A percentile compares a stretch with the other conserved stretches of the same genome.
Evolutionary conservation across 2,113 vertebrate genomes (phyloP).

Genomic region (Promerops cafer): DNA sequence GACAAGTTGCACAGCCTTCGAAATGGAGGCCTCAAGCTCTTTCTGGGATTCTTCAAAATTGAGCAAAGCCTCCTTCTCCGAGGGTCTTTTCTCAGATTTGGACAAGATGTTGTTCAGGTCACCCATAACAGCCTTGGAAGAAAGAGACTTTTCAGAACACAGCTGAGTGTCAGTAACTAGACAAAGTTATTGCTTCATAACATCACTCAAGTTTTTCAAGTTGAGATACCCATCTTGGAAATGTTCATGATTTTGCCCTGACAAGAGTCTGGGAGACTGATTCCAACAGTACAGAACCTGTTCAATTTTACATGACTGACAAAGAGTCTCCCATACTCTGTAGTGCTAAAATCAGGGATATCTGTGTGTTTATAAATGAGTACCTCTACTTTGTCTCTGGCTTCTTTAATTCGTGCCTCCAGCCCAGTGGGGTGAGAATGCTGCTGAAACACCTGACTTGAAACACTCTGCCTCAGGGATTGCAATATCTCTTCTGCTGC

Average conservation of each 20-base stretch:
- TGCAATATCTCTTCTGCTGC: slow-evolving; percentile 82
- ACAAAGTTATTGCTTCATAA: background rate
- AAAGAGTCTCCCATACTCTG: background rate
- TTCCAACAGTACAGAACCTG: background rate
- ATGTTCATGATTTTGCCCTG: background rate
- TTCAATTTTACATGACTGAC: background rate
- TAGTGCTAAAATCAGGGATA: background rate
- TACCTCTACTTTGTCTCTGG: slow-evolving; percentile 82
- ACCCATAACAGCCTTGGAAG: slow-evolving; percentile 47
- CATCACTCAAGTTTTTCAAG: background rate
- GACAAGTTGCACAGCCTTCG: slow-evolving; percentile 57
- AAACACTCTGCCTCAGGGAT: slow-evolving; percentile 66
- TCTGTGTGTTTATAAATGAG: background rate
- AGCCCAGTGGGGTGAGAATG: slow-evolving; percentile 69
- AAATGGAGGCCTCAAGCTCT: slow-evolving; percentile 62
- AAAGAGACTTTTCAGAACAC: background rate
- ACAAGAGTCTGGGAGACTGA: background rate
- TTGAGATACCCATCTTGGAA: background rate
- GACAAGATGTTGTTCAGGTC: background rate
- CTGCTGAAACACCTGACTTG: slow-evolving; percentile 74
- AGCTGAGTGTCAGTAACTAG: background rate
- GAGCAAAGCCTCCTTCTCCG: slow-evolving; percentile 27
- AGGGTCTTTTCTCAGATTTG: background rate
- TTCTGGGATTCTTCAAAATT: slow-evolving; percentile 65
- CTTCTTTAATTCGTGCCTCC: slow-evolving; percentile 75